These are phyloP conservation scores for Callocephalon fimbriatum DNA, from an alignment of 2,113 vertebrate species.

Conservation along the genomic window DNA sequence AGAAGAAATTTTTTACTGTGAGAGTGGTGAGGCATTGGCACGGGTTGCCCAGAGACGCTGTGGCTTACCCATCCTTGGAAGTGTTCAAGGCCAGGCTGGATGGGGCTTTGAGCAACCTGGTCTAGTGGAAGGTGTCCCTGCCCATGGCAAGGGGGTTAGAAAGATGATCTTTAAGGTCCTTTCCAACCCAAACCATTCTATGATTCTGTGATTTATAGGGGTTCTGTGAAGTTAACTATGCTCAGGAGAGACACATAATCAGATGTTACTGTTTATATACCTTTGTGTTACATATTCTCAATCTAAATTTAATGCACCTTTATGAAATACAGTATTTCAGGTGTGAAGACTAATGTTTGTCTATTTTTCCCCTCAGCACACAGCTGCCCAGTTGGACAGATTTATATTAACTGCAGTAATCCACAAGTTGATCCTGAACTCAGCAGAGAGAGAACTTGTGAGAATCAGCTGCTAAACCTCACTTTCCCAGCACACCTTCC, in stretches of 20 bases:
- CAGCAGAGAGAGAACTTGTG: conserved; percentile 88
- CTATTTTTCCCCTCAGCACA: conserved; percentile 52
- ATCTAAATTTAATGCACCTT: neutral
- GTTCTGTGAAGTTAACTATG: neutral
- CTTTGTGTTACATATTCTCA: neutral
- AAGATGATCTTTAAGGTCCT: neutral
- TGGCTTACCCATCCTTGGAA: neutral
- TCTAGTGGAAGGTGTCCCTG: neutral
- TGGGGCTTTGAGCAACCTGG: neutral
- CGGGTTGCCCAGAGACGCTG: neutral
- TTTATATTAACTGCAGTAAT: conserved; percentile 88
- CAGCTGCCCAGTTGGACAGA: conserved; percentile 85
- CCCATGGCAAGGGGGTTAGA: neutral
- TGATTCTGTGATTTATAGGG: neutral
- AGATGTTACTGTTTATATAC: neutral
- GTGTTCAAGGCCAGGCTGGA: neutral
- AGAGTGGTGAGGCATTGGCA: neutral
- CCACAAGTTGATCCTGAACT: conserved; percentile 47
- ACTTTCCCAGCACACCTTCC: conserved; percentile 84
- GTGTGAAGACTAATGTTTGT: neutral
- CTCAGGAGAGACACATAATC: neutral
- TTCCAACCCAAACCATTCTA: neutral
- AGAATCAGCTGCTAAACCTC: conserved; percentile 92
- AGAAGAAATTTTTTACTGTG: neutral
- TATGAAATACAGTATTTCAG: neutral